Evolutionary conservation across 2,113 vertebrate species (phyloP).

Genomic region (Podocnemis expansa): DNA sequence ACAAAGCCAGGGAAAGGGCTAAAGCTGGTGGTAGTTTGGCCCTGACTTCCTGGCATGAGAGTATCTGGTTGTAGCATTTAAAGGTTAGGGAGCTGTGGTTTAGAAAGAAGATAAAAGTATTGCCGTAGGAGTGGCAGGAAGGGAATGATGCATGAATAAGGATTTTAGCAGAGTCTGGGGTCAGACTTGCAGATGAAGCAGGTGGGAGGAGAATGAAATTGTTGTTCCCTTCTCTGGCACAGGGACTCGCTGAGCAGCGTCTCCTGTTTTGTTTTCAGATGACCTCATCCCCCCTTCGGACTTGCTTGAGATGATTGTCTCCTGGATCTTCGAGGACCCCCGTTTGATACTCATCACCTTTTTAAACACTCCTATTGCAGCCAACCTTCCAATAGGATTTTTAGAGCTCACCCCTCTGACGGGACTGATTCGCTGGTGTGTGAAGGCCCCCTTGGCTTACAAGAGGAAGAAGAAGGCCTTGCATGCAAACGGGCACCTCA

Average conservation of each 20-base stretch:
- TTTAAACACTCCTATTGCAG: slow-evolving; percentile 89
- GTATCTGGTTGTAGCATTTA: not conserved
- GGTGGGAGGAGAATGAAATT: not conserved
- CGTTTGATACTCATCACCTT: slow-evolving; percentile 93
- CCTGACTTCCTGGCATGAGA: not conserved
- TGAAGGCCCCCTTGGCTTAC: slow-evolving; percentile 91
- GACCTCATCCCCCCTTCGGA: slow-evolving; percentile 92
- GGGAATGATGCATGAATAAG: not conserved
- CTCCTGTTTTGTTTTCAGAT: slow-evolving; percentile 74
- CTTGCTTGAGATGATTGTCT: slow-evolving; percentile 92
- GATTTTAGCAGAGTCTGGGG: not conserved
- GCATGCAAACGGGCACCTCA: slow-evolving; percentile 75
- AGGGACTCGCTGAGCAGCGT: not conserved
- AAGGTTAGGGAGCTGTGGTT: not conserved
- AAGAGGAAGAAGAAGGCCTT: slow-evolving; percentile 81
- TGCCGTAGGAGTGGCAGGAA: not conserved
- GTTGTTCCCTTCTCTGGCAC: not conserved
- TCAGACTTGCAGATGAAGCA: not conserved
- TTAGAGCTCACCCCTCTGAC: slow-evolving; percentile 92
- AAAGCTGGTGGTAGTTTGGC: not conserved
- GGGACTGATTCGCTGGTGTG: slow-evolving; percentile 92
- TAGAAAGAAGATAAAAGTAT: not conserved
- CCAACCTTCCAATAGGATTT: slow-evolving; percentile 89
- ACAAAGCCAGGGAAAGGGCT: not conserved
- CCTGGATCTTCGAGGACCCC: slow-evolving; percentile 94